phyloP scores from a whole-genome alignment of 30 jellyfish, hydroid and myxozoan genomes.

The Cassiopea xamachana region DNA sequence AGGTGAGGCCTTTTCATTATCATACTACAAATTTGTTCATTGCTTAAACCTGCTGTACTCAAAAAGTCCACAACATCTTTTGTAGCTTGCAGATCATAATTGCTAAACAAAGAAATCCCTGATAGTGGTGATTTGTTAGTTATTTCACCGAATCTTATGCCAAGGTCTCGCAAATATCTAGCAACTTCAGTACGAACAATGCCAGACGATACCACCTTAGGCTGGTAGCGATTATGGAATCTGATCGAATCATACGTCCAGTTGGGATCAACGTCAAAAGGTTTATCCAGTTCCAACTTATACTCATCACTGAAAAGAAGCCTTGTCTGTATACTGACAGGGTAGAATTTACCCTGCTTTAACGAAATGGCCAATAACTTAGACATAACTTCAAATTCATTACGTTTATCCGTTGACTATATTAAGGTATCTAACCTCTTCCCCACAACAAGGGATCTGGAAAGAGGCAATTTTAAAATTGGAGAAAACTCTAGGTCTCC shows the following conservation, averaged over 20 bases:
- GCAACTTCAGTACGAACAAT: conserved; percentile 67
- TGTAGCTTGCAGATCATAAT: conserved; percentile 45
- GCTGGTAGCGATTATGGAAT: conserved; percentile 41
- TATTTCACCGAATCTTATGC: conserved; percentile 54
- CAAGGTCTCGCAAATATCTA: conserved; percentile 66
- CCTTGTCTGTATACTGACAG: neutral
- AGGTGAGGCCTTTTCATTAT: conserved; percentile 57
- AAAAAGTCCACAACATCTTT: conserved; percentile 57
- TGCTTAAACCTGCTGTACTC: conserved; percentile 45
- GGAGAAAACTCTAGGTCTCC: neutral
- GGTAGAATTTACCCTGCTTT: neutral
- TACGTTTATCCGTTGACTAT: too few species aligned
- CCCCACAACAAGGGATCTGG: neutral
- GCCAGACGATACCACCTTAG: conserved; percentile 57
- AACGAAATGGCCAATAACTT: neutral
- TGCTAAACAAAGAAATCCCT: conserved; percentile 52
- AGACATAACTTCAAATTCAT: neutral
- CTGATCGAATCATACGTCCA: conserved; percentile 9
- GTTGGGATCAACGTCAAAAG: conserved; percentile 4
- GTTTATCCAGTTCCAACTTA: conserved; percentile 1
- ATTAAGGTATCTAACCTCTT: too few species aligned
- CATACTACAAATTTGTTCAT: conserved; percentile 45
- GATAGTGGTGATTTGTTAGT: conserved; percentile 54
- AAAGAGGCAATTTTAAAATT: neutral
- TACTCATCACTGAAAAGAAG: neutral